Percentiles rank a stretch among this genome's conserved stretches.
These are phyloP conservation scores for Parauchenoglanis punctatus DNA, from an alignment of 2,797 vertebrate genomes.

Conservation along the genomic window DNA sequence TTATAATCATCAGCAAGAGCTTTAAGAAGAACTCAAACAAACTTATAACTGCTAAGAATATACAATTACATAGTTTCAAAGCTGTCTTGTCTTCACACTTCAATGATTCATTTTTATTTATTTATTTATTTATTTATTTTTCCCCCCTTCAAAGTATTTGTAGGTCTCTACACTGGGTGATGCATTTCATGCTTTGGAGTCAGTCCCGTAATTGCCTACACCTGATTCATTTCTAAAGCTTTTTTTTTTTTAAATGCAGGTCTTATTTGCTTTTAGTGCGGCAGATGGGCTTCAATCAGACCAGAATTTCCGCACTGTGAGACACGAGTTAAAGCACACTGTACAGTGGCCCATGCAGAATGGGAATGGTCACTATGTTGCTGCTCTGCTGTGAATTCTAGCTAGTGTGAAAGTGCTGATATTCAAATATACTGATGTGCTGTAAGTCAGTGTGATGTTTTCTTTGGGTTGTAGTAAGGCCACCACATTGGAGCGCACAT, in stretches of 20 bases:
- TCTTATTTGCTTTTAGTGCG: background rate
- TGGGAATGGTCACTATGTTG: background rate
- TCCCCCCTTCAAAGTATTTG: background rate
- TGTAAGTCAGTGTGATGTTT: background rate
- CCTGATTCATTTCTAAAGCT: background rate
- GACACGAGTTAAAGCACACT: background rate
- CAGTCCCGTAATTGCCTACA: background rate
- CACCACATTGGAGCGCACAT: constrained; percentile 93
- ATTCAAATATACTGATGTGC: background rate
- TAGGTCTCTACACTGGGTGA: background rate
- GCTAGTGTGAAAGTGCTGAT: background rate
- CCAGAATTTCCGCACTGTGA: background rate
- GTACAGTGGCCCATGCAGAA: background rate
- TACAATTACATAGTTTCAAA: background rate
- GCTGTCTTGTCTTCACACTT: background rate
- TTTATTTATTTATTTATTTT: no score
- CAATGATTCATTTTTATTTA: no score
- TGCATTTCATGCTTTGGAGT: background rate
- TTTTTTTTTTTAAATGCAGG: background rate
- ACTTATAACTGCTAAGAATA: background rate
- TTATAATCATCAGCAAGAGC: background rate
- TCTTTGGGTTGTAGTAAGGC: constrained; percentile 84
- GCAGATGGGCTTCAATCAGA: background rate
- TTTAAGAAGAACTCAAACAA: background rate
- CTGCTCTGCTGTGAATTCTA: background rate